Evolutionary conservation across 2,888 invertebrate species (phyloP).

Genomic region (Ariolimax columbianus): DNA sequence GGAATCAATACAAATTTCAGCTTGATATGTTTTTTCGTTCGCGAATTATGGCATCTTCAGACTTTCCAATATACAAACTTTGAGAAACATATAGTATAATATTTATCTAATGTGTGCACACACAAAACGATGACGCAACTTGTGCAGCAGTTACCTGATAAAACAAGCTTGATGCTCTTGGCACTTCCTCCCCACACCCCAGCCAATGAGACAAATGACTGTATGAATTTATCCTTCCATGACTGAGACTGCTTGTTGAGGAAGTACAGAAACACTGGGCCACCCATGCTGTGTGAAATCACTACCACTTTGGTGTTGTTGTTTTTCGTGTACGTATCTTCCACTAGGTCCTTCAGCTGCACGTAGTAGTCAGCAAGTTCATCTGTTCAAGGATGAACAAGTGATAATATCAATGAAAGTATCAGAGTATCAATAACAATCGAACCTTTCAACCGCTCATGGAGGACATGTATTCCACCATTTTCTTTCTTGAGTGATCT

Average conservation of each 20-base stretch:
- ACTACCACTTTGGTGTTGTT: slow-evolving; percentile 88
- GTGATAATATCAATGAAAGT: no score
- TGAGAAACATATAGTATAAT: no score
- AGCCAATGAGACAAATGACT: slow-evolving; percentile 89
- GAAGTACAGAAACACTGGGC: slow-evolving; percentile 91
- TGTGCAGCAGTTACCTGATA: slow-evolving; percentile 90
- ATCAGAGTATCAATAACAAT: no score
- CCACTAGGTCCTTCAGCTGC: slow-evolving; percentile 88
- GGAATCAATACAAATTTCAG: no score
- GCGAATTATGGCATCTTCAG: no score
- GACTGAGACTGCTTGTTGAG: slow-evolving; percentile 85
- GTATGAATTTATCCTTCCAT: slow-evolving; percentile 95
- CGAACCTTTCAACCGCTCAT: no score
- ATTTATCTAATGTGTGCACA: no score
- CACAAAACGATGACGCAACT: no score
- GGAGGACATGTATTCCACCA: no score
- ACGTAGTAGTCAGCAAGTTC: slow-evolving; percentile 90
- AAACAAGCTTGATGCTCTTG: slow-evolving; percentile 96
- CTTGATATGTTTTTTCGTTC: no score
- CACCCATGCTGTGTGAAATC: slow-evolving; percentile 96
- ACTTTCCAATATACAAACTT: no score
- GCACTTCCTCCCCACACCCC: slow-evolving; percentile 97
- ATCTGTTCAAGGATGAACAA: slow-evolving; percentile 86
- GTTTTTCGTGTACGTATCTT: slow-evolving; percentile 89
- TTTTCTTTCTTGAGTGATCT: no score